phyloP scores from a whole-genome alignment of 1,140 invertebrate genomes.

The Mactra quadrangularis region DNA sequence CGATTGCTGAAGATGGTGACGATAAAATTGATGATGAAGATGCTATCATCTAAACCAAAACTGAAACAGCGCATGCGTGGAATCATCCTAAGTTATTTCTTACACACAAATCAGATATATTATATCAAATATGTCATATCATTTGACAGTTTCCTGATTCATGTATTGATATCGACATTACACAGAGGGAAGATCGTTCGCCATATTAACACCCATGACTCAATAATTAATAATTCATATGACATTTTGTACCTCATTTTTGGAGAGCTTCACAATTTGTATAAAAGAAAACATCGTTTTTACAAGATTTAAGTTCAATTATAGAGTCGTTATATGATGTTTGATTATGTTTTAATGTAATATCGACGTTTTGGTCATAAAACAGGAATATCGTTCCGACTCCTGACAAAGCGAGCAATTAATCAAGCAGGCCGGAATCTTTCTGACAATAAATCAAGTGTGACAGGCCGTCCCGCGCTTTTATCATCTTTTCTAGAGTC shows the following conservation, averaged over 20 bases:
- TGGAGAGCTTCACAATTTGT: neutral
- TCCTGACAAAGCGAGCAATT: slow-evolving; percentile 43
- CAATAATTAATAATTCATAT: slow-evolving; percentile 6
- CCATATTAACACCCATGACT: slow-evolving; percentile 31
- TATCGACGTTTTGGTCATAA: slow-evolving; percentile 47
- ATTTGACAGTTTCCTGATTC: neutral
- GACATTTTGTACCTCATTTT: slow-evolving; percentile 10
- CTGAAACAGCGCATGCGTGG: too few relatives aligned
- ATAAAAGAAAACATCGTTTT: slow-evolving; percentile 3
- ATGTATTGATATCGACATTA: neutral
- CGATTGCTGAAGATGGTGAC: too few relatives aligned
- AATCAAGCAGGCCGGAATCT: slow-evolving; percentile 44
- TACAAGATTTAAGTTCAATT: slow-evolving; percentile 27
- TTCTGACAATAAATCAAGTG: slow-evolving; percentile 38
- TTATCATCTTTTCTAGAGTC: slow-evolving; percentile 20
- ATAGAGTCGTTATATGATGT: slow-evolving; percentile 43
- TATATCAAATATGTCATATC: too few relatives aligned
- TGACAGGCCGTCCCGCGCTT: slow-evolving; percentile 26
- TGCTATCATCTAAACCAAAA: too few relatives aligned
- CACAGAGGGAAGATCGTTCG: neutral
- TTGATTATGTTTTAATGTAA: slow-evolving; percentile 34
- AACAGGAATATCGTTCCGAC: slow-evolving; percentile 40
- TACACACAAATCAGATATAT: too few relatives aligned
- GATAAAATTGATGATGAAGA: too few relatives aligned
- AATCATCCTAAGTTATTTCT: too few relatives aligned